Evolutionary conservation across 2,797 vertebrate species (phyloP), one percentile per base, ranked within the genome.

Genomic region (Pseudochromis fuscus): DNA sequence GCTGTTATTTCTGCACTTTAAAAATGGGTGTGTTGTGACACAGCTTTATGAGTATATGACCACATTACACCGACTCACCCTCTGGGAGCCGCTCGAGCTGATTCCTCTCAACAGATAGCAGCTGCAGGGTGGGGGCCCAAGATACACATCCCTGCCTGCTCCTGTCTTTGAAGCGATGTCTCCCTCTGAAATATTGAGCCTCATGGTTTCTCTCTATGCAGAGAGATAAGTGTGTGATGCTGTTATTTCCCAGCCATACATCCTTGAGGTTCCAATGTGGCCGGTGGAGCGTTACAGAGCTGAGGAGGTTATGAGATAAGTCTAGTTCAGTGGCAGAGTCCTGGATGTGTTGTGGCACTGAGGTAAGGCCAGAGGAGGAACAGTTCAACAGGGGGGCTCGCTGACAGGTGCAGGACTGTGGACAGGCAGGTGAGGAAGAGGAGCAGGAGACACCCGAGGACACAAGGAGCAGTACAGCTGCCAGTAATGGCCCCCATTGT

Each of bases 81-180:
- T 84, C 82, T 75, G 96, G 96, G 81, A 95, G 70, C 56, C 68
- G 33, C 1, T 73, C 76, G 4, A 98, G 93, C 30, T 90, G 89
- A 87, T 98, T 97, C 88, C 90, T 93, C 81, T 94, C 93, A 71
- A 89, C 79, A 83, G 92, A 94, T 31, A 97, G 74, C 72, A 93
- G 81, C 90, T 94, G 93, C 77, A 97, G 89, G 88, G 87, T 55
- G 12, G 93, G 94, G 84, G 95, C 93, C 87, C 94, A 94, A 4
- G 72, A 5, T 1, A 72, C 48, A 55, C 86, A 92, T 15, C 78
- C 24, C 44, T 11, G 9, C 58, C 28, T 35, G 30, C 42, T 64
- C 76, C 37, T 2, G 50, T 75, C 70, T 7, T 12, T n/a, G n/a
- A 27, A 60, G 37, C 67, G 76, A 50, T 86, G 23, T 30, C 35